Conservation (phyloP, 2,113 vertebrate species). For the Macquaria ambigua region DNA sequence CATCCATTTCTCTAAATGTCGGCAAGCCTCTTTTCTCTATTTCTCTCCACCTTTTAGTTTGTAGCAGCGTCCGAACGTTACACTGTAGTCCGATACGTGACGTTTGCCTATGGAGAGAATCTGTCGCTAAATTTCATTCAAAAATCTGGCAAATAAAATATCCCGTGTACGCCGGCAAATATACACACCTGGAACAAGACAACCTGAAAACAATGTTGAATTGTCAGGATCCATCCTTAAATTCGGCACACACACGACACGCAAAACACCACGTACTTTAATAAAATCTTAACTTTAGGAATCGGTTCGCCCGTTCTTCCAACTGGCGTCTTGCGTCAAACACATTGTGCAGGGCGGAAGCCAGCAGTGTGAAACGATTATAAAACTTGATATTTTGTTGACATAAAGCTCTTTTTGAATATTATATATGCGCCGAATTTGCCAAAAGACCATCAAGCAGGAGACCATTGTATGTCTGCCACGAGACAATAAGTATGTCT, state of each 20-base stretch:
- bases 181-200: neutral
- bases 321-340: constrained; percentile 16
- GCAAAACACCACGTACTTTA: neutral
- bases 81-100: neutral
- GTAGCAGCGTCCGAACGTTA: constrained; percentile 6
- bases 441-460: accelerated
- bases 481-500: accelerated
- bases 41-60: constrained; percentile 23
- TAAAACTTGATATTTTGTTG: constrained; percentile 34
- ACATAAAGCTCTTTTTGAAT: neutral
- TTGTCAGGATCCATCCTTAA: neutral
- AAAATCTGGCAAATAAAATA: constrained; percentile 14
- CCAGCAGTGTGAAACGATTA: neutral
- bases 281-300: constrained; percentile 38
- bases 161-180: neutral
- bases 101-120: constrained; percentile 5
- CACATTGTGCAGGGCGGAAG: constrained; percentile 52
- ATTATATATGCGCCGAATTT: constrained; percentile 35
- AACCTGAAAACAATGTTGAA: neutral
- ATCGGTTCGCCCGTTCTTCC: neutral
- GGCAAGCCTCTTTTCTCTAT: constrained; percentile 4
- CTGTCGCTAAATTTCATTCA: constrained; percentile 34
- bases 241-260: constrained; percentile 29
- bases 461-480: accelerated
- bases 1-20: neutral